Conservation (phyloP, 2,888 invertebrate genomes). For the Macrophya annulata region DNA sequence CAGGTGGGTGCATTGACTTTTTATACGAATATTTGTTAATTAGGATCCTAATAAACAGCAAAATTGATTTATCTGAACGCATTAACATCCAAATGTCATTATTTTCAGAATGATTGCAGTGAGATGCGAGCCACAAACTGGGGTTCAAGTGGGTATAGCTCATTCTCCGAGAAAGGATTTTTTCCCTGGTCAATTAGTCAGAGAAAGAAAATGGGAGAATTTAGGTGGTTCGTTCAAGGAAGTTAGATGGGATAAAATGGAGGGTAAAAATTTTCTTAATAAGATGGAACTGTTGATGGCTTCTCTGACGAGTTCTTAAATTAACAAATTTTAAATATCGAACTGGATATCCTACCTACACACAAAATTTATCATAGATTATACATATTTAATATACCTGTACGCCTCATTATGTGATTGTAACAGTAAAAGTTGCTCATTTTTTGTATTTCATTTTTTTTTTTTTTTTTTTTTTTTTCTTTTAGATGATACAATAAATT, state of each 20-base stretch:
- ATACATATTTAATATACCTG: slow-evolving; percentile 24
- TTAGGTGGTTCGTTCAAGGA: slow-evolving; percentile 96
- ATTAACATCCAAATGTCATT: background rate
- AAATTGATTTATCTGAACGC: background rate
- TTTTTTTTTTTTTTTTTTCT: background rate
- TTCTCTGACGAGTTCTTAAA: slow-evolving; percentile 88
- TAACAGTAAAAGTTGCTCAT: background rate
- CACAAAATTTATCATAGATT: background rate
- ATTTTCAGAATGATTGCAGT: slow-evolving; percentile 89
- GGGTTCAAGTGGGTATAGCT: slow-evolving; percentile 94
- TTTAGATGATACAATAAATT: background rate
- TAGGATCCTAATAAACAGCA: background rate
- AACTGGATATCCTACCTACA: background rate
- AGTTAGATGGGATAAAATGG: slow-evolving; percentile 95
- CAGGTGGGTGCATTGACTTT: slow-evolving; percentile 77
- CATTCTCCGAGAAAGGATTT: slow-evolving; percentile 94
- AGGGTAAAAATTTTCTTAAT: slow-evolving; percentile 97
- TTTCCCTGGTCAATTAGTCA: slow-evolving; percentile 92
- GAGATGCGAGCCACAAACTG: slow-evolving; percentile 92
- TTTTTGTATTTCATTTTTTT: background rate
- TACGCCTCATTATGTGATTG: slow-evolving; percentile 22
- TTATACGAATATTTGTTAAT: background rate
- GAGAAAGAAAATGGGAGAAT: slow-evolving; percentile 96
- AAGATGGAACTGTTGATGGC: slow-evolving; percentile 99
- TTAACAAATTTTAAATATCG: slow-evolving; percentile 63